phyloP scores from a whole-genome alignment of 2,888 invertebrate genomes.

The Heliconius ismenius region DNA sequence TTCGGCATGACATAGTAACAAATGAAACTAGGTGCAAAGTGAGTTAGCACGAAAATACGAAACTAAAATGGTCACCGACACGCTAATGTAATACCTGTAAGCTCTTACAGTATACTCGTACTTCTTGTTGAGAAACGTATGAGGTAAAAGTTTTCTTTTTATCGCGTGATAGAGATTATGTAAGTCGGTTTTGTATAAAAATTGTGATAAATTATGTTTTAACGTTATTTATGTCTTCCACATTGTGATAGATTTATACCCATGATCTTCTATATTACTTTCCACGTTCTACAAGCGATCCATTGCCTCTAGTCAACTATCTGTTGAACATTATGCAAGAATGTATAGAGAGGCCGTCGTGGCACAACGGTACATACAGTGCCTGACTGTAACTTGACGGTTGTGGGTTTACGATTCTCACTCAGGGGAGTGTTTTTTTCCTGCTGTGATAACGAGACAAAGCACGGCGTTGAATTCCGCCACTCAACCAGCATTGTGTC shows the following conservation, averaged over 20 bases:
- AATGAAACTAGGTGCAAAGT: constrained; percentile 43
- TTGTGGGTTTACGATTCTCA: no score
- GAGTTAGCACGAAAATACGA: constrained; percentile 63
- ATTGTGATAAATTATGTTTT: neutral
- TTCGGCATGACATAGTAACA: constrained; percentile 4
- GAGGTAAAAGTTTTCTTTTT: constrained; percentile 2
- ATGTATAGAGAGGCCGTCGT: no score
- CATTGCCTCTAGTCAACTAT: no score
- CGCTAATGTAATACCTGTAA: constrained; percentile 36
- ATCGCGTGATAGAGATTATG: constrained; percentile 4
- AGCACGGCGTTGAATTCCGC: no score
- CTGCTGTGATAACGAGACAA: no score
- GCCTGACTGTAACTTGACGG: no score
- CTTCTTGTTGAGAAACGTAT: constrained; percentile 5
- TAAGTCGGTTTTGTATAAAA: neutral
- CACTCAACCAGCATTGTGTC: no score
- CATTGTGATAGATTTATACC: neutral
- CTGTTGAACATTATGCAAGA: no score
- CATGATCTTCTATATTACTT: no score
- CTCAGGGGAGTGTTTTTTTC: no score
- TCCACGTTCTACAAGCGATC: no score
- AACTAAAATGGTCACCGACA: constrained; percentile 44
- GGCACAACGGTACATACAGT: no score
- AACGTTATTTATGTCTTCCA: neutral
- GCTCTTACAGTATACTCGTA: constrained; percentile 24